phyloP scores from a whole-genome alignment of 2,113 vertebrate species.

The Sialia sialis region DNA sequence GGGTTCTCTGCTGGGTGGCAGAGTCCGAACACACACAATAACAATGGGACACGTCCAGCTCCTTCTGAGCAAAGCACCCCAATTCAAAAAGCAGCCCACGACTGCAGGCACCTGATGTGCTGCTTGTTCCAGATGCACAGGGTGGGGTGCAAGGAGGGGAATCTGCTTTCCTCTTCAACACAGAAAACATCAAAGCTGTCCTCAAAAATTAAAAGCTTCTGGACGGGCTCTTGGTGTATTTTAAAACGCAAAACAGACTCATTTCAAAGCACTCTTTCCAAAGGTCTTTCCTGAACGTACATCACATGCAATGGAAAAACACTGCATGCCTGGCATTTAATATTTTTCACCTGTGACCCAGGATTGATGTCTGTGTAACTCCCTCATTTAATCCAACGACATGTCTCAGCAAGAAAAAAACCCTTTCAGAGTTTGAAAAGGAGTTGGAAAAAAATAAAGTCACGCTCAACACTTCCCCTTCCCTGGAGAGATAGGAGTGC shows the following conservation, averaged over 20 bases:
- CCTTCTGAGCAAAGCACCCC: background rate
- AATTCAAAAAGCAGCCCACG: background rate
- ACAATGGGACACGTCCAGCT: rapidly evolving
- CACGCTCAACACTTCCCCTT: conserved; percentile 50
- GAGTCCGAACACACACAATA: rapidly evolving
- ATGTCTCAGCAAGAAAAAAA: background rate
- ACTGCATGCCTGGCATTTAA: background rate
- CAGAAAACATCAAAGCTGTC: background rate
- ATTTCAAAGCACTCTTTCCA: background rate
- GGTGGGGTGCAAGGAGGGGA: background rate
- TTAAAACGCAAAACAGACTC: background rate
- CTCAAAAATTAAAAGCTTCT: conserved; percentile 10
- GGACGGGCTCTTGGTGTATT: background rate
- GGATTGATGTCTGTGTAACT: background rate
- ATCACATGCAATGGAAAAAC: conserved; percentile 37
- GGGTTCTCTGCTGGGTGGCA: background rate
- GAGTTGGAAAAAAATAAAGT: conserved; percentile 45
- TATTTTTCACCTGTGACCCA: conserved; percentile 42
- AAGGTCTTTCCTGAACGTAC: conserved; percentile 26
- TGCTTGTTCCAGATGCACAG: background rate
- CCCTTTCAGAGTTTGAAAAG: conserved; percentile 4
- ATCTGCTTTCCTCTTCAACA: conserved; percentile 13
- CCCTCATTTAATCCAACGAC: background rate
- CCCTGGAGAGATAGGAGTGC: conserved; percentile 44
- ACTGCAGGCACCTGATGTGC: background rate